Conservation (phyloP, 2,113 vertebrate species). For the Scomber japonicus region DNA sequence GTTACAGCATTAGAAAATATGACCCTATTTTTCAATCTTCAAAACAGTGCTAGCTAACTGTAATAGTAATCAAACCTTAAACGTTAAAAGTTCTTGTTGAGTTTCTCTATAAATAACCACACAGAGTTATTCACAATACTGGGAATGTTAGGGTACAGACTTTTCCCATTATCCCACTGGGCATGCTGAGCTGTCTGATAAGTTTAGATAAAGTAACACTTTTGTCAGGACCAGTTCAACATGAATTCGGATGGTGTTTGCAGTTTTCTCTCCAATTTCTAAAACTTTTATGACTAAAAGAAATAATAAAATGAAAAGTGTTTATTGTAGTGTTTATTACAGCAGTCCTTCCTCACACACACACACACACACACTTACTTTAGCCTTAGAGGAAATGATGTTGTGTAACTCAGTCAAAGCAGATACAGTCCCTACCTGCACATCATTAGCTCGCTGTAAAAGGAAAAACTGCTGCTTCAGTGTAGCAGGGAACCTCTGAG, state of each 20-base stretch:
- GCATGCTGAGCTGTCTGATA: neutral
- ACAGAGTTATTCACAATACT: neutral
- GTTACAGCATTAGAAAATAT: neutral
- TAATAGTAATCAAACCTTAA: neutral
- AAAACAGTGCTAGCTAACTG: too few relatives aligned
- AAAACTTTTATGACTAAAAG: too few relatives aligned
- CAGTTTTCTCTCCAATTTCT: too few relatives aligned
- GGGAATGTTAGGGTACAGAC: too few relatives aligned
- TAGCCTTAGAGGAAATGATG: neutral
- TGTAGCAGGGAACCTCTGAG: neutral
- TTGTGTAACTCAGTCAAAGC: neutral
- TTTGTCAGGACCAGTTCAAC: too few relatives aligned
- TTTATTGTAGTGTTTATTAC: neutral
- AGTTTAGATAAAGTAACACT: neutral
- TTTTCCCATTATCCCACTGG: too few relatives aligned
- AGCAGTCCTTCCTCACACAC: neutral
- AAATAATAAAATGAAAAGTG: neutral
- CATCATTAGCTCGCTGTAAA: constrained; percentile 1
- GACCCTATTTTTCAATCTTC: too few relatives aligned
- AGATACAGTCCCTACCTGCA: neutral
- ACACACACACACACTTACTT: neutral
- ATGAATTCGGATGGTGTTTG: too few relatives aligned
- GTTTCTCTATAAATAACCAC: neutral
- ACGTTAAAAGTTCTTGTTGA: neutral
- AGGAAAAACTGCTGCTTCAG: constrained; percentile 6